Conservation (phyloP, 2,888 invertebrate species). For the Caenorhabditis parvicauda region DNA sequence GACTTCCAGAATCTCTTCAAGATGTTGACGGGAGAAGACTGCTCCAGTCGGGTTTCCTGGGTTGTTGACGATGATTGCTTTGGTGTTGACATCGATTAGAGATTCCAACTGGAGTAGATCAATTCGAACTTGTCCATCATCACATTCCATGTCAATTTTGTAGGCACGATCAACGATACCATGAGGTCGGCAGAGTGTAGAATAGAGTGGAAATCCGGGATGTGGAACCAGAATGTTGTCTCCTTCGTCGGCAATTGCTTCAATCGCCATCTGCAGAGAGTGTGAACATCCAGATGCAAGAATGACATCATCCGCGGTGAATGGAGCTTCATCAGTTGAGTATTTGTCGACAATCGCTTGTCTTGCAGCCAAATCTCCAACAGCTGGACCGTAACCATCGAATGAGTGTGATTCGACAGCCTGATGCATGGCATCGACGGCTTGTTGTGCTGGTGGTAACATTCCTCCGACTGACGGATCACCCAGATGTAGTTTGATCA, state of each 20-base stretch:
- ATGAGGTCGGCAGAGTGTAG: conserved; percentile 59
- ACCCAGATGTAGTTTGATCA: conserved; percentile 73
- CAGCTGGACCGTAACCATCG: conserved; percentile 62
- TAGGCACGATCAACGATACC: conserved; percentile 56
- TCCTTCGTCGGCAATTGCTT: conserved; percentile 81
- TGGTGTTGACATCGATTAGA: conserved; percentile 85
- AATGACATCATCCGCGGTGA: conserved; percentile 75
- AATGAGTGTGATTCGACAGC: conserved; percentile 29
- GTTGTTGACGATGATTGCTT: conserved; percentile 87
- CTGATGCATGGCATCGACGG: conserved; percentile 51
- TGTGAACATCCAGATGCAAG: conserved; percentile 93
- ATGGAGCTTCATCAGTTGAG: conserved; percentile 37
- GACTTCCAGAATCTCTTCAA: conserved; percentile 71
- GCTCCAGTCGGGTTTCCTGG: conserved; percentile 98
- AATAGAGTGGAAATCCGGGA: conserved; percentile 62
- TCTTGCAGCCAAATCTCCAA: conserved; percentile 45
- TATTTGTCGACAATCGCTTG: conserved; percentile 45
- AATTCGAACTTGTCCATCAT: conserved; percentile 66
- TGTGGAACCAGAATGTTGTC: conserved; percentile 89
- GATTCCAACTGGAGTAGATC: conserved; percentile 83
- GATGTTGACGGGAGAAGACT: conserved; percentile 80
- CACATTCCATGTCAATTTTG: conserved; percentile 54
- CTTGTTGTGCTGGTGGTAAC: conserved; percentile 49
- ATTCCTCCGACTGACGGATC: conserved; percentile 60
- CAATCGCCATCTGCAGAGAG: conserved; percentile 87